Percentiles rank a stretch among this genome's conserved stretches.
Evolutionary conservation across 2,113 vertebrate species (phyloP).

Genomic region (Emydura subglobosa): DNA sequence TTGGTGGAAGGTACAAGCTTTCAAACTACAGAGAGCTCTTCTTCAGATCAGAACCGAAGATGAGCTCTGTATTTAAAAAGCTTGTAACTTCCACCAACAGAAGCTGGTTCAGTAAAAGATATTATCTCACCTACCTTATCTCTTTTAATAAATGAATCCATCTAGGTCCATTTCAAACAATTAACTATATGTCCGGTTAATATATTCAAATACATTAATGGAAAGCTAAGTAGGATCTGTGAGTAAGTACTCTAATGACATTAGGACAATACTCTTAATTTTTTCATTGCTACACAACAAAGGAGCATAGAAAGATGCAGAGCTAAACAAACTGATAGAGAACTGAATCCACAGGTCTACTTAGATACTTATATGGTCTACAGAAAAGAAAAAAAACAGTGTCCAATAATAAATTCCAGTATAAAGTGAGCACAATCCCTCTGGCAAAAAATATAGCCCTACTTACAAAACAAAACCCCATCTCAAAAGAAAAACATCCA

Average conservation of each 20-base stretch:
- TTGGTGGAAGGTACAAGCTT: no score
- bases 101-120: neutral
- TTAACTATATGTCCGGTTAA: neutral
- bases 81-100: no score
- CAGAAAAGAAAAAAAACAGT: neutral
- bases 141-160: neutral
- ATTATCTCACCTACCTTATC: neutral
- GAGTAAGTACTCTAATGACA: neutral
- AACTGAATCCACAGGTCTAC: neutral
- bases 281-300: neutral
- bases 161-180: neutral
- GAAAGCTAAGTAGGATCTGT: neutral
- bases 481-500: neutral
- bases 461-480: neutral
- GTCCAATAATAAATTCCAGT: neutral
- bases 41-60: no score
- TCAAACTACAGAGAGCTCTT: no score
- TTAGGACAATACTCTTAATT: neutral
- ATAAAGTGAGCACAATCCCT: neutral
- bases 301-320: neutral
- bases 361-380: neutral
- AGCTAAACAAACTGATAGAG: rapidly evolving
- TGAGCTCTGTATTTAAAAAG: no score
- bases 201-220: neutral
- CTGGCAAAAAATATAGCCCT: neutral